Conservation (phyloP, 2,113 vertebrate genomes). For the Aspiorhynchus laticeps region DNA sequence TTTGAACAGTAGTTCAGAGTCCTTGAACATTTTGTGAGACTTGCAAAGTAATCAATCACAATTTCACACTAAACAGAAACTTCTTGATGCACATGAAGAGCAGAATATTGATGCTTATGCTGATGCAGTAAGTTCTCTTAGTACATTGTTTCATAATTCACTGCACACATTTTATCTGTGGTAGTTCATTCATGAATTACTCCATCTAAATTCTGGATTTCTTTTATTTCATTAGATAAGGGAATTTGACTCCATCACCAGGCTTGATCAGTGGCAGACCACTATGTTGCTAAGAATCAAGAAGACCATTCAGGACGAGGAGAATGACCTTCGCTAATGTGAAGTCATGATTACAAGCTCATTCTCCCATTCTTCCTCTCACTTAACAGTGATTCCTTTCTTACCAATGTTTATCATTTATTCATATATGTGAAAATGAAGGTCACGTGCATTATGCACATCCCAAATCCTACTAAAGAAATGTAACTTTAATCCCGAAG, state of each 20-base stretch:
- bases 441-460: background rate
- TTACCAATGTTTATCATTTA: background rate
- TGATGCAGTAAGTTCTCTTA: constrained; percentile 72
- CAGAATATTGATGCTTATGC: constrained; percentile 80
- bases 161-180: background rate
- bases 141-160: background rate
- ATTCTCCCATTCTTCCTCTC: background rate
- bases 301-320: constrained; percentile 79
- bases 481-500: background rate
- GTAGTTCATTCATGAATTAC: background rate
- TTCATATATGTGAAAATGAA: background rate
- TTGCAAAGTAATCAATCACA: background rate
- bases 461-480: background rate
- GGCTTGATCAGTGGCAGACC: constrained; percentile 83
- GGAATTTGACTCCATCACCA: constrained; percentile 79
- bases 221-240: constrained; percentile 70
- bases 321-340: constrained; percentile 77
- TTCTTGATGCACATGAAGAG: constrained; percentile 81
- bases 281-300: constrained; percentile 82
- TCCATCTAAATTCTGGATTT: background rate
- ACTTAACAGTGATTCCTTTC: background rate
- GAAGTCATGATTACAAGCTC: background rate
- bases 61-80: constrained; percentile 69
- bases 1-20: background rate
- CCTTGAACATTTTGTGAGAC: background rate